Percentiles rank a stretch among this genome's conserved stretches.
Evolutionary conservation across 2,888 invertebrate genomes (phyloP).

Genomic region (Cheilosia vernalis): DNA sequence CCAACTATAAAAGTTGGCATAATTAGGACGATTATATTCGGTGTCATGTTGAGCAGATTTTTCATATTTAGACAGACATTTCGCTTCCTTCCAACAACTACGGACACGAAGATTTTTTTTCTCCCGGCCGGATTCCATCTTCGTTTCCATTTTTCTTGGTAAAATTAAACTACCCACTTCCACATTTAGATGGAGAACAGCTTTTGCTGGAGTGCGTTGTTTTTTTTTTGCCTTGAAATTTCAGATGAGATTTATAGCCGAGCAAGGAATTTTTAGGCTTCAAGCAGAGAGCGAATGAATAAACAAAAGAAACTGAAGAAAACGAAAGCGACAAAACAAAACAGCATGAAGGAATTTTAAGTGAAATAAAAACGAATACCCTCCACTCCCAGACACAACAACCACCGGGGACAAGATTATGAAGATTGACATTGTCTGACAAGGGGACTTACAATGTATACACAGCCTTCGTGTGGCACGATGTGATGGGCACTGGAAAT

Average conservation of each 20-base stretch:
- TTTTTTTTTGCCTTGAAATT: neutral
- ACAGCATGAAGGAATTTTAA: constrained; percentile 44
- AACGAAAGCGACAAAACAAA: constrained; percentile 11
- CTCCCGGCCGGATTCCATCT: neutral
- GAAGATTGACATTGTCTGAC: constrained; percentile 53
- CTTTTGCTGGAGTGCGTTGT: neutral
- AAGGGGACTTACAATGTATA: constrained; percentile 1
- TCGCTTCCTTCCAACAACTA: constrained; percentile 1
- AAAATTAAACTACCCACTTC: constrained; percentile 4
- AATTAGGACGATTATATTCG: constrained; percentile 36
- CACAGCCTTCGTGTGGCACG: constrained; percentile 4
- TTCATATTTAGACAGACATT: constrained; percentile 20
- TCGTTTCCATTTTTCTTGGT: neutral
- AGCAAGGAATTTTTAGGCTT: constrained; percentile 26
- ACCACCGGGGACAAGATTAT: constrained; percentile 12
- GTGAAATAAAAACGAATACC: constrained; percentile 48
- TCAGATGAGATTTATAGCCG: constrained; percentile 43
- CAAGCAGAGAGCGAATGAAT: neutral
- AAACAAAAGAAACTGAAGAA: constrained; percentile 6
- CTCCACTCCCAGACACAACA: neutral
- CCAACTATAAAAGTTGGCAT: neutral
- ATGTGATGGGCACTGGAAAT: constrained; percentile 5
- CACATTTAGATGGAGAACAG: constrained; percentile 35
- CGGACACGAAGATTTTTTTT: neutral
- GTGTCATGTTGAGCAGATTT: constrained; percentile 39